Percentiles rank a stretch among this genome's conserved stretches.
Conservation (phyloP, 2,888 invertebrate species). For the Halictus quadricinctus region DNA sequence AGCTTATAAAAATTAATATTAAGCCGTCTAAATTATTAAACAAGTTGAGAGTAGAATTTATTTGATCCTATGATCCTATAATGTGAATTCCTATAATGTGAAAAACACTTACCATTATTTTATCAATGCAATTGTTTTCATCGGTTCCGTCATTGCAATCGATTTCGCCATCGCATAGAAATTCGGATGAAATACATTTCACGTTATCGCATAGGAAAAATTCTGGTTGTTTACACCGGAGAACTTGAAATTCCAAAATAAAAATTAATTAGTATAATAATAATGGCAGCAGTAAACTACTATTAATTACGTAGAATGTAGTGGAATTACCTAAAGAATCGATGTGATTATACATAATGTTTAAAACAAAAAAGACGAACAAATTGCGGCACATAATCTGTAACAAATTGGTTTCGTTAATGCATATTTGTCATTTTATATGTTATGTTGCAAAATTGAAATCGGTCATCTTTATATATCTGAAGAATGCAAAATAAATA, state of each 20-base stretch:
- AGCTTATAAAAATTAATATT: background rate
- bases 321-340: conserved; percentile 33
- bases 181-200: conserved; percentile 83
- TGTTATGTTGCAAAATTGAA: background rate
- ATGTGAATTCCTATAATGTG: background rate
- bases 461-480: background rate
- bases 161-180: conserved; percentile 85
- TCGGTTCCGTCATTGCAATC: conserved; percentile 85
- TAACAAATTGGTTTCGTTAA: conserved; percentile 31
- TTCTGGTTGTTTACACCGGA: conserved; percentile 59
- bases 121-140: conserved; percentile 81
- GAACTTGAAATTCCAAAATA: conserved; percentile 9
- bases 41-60: background rate
- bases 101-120: conserved; percentile 36
- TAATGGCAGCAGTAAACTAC: background rate
- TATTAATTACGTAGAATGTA: background rate
- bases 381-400: conserved; percentile 51
- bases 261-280: background rate
- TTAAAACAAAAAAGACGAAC: conserved; percentile 21
- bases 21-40: too few relatives aligned
- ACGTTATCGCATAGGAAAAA: conserved; percentile 83
- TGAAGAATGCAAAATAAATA: background rate
- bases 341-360: conserved; percentile 14
- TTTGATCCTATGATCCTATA: background rate
- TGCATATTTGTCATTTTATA: background rate